Conservation (phyloP, 2,797 vertebrate genomes). For the Chaunax sp. region DNA sequence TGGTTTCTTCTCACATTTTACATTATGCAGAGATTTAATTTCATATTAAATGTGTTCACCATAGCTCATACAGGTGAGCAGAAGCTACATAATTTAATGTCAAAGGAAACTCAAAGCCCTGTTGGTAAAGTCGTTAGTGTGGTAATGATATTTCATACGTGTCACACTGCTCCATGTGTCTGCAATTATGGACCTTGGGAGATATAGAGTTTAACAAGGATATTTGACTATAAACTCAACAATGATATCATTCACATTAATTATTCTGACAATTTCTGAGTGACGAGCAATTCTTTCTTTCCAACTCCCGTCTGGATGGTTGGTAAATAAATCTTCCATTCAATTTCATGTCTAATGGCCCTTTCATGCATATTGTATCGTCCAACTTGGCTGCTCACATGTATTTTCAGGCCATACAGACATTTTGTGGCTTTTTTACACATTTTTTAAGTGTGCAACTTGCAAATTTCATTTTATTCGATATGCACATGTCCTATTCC, state of each 20-base stretch:
- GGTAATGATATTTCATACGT: conserved; percentile 38
- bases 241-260: conserved; percentile 57
- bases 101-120: conserved; percentile 14
- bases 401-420: conserved; percentile 25
- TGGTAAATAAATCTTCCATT: conserved; percentile 55
- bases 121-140: conserved; percentile 35
- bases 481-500: neutral
- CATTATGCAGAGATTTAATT: conserved; percentile 24
- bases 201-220: conserved; percentile 45
- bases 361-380: conserved; percentile 26
- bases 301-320: conserved; percentile 42
- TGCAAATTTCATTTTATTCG: too few relatives aligned
- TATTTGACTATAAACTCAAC: conserved; percentile 46
- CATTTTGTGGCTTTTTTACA: conserved; percentile 10
- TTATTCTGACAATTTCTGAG: conserved; percentile 44
- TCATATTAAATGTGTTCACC: conserved; percentile 10
- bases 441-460: neutral
- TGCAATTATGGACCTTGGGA: conserved; percentile 48
- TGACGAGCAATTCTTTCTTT: conserved; percentile 53
- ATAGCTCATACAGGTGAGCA: conserved; percentile 14
- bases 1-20: conserved; percentile 9
- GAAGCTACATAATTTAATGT: neutral
- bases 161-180: conserved; percentile 44
- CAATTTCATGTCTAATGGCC: conserved; percentile 48
- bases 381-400: conserved; percentile 35